Base-by-base conservation (phyloP, 2,888 invertebrate species). In the Drosophila atripex region DNA sequence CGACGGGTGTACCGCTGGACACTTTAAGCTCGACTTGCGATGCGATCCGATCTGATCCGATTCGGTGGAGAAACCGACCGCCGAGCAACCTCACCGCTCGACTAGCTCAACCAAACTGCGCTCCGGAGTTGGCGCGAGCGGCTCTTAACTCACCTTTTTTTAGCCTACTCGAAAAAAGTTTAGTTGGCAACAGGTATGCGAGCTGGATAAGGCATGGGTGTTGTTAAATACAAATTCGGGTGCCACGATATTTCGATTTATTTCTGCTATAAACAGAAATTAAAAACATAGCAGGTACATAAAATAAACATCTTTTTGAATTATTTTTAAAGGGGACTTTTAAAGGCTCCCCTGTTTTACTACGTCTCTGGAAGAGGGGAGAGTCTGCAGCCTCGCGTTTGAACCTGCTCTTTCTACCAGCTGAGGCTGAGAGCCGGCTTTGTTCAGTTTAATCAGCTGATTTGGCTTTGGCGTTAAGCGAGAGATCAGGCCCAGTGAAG, bases 91-190 rank as follows among this genome's bases (percentile, higher is more conserved):
- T 71, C 76, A 77, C 78, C 76, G 83, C 78, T 86, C 79, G 82
- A 77, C 74, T 75, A 85, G 73, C 88, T 78, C 80, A 80, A 77
- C 78, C 73, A 85, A 89, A 89, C 89, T 89, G 87, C 71, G 89
- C 89, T 89, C 87, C 71, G 78, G 74, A 66, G 56, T 74, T 70
- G 59, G 71, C 61, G 73, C 79, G 65, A 77, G 59, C 73, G 77
- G 71, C 88, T 90, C 89, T 89, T 90, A 89, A 90, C 88, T 75
- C 57, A 73, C 77, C 75, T 80, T 78, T 72, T 41, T 16, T 35
- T 14, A 45, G 43, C 43, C 28, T 39, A 32, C 56, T 49, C 41
- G 25, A 43, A 65, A 47, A 49, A 50, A 54, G 55, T 64, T 64
- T 55, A 72, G 58, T 60, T 63, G 70, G 63, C 64, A 68, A 68